Base-by-base conservation (phyloP, 2,113 vertebrate species). In the Tauraco erythrolophus region DNA sequence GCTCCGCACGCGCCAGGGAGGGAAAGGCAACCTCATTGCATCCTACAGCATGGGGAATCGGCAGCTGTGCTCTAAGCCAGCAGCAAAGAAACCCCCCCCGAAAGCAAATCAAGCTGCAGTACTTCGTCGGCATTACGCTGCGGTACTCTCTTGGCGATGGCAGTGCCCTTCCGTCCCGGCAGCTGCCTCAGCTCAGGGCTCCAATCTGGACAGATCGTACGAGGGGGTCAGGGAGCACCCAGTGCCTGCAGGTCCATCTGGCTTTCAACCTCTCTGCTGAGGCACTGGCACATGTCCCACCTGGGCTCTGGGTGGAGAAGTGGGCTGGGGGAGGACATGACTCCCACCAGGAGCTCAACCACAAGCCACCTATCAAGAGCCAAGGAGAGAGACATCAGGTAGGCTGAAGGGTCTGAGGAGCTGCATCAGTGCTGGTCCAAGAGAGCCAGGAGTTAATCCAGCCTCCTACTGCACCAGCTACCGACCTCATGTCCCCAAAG, bases 21-120 rank as follows among this genome's bases (percentile, higher is more conserved):
- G n/a, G 64, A 93, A 91, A 66, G 19, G 24, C 79, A 78, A 39
- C 60, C 70, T 84, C 43, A 0, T 3, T 61, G 83, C 76, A 75
- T 89, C 69, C 61, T 58, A 43, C 17, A 16, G 64, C 15, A 51
- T 3, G 19, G 53, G 75, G 74, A 87, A 88, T 50, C 68, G 75
- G 89, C 86, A 94, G 66, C 94, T 97, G 82, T 70, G 70, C 51
- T 89, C 64, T 51, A 54, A 84, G 54, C 65, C 76, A 81, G 77
- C 39, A 88, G 78, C 86, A 91, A 84, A 77, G 83, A 76, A 76
- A 88, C 3, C 3, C 9, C n/a, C 24, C 69, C 48, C 2, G 3
- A 64, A 85, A 93, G 54, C 61, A 76, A 90, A 94, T 53, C 24
- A 69, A 71, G 81, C 85, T 65, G 35, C 1, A 0, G 41, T 45